These are phyloP conservation scores for Oreortyx pictus DNA, from an alignment of 2,797 vertebrate genomes.

Conservation along the genomic window DNA sequence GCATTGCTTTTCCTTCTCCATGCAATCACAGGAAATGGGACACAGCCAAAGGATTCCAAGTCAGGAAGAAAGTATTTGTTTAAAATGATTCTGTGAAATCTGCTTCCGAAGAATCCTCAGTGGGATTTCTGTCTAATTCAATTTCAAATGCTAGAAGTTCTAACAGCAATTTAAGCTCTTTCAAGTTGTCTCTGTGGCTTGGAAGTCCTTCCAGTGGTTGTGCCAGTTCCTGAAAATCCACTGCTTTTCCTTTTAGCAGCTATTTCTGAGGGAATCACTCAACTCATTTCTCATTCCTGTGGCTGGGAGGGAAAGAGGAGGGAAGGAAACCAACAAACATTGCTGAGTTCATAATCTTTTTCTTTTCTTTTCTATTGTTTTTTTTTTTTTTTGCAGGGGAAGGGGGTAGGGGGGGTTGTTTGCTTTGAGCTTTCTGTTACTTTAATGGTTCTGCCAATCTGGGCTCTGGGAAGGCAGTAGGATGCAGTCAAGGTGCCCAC, in stretches of 20 bases:
- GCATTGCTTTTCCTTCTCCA: not conserved
- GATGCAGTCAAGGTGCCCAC: not conserved
- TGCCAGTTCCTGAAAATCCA: not conserved
- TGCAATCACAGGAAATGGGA: not conserved
- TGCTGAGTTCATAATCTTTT: not conserved
- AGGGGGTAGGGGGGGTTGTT: too few relatives aligned
- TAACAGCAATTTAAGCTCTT: not conserved
- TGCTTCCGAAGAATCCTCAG: not conserved
- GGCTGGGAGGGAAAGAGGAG: not conserved
- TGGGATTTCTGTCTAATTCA: not conserved
- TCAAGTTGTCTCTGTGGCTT: not conserved
- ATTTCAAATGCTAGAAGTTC: not conserved
- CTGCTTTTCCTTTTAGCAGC: not conserved
- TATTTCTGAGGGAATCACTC: not conserved
- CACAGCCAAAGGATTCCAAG: not conserved
- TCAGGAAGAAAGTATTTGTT: not conserved
- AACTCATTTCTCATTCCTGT: not conserved
- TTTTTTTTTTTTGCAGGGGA: not conserved
- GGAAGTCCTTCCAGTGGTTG: rapidly evolving
- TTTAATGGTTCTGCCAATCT: not conserved
- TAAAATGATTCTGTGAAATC: not conserved
- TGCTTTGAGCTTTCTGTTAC: rapidly evolving
- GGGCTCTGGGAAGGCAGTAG: not conserved
- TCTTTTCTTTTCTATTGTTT: too few relatives aligned
- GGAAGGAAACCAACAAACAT: not conserved